These are phyloP conservation scores for Zaprionus gabonicus DNA, from an alignment of 1,140 invertebrate species.

Conservation along the genomic window DNA sequence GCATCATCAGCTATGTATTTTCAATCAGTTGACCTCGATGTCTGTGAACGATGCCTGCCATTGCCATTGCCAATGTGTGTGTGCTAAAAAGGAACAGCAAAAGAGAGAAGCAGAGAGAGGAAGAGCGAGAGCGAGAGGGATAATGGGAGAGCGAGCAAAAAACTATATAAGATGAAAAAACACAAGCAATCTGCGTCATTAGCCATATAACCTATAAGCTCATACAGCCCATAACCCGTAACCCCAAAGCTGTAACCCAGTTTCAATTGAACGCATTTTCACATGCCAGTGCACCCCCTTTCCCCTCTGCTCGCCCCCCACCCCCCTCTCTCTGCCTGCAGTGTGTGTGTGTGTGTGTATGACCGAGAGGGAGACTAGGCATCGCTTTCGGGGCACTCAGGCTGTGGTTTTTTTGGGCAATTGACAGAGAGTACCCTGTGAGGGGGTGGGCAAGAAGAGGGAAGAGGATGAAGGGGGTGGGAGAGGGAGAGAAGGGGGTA, in stretches of 20 bases:
- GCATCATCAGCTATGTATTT: constrained; percentile 18
- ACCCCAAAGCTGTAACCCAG: constrained; percentile 70
- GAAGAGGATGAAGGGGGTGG: not conserved
- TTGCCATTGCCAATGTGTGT: constrained; percentile 40
- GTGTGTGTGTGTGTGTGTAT: constrained; percentile 38
- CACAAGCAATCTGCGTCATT: constrained; percentile 69
- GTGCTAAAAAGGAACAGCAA: constrained; percentile 13
- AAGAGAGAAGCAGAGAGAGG: constrained; percentile 5
- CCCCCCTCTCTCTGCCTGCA: not conserved
- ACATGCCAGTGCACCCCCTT: constrained; percentile 68
- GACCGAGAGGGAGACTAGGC: constrained; percentile 38
- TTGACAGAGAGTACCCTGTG: not conserved
- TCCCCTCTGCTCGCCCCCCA: not conserved
- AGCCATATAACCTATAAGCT: constrained; percentile 71
- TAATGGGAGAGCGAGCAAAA: not conserved
- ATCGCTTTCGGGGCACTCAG: constrained; percentile 4
- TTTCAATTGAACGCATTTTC: constrained; percentile 81
- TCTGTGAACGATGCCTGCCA: constrained; percentile 30
- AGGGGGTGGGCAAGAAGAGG: no score
- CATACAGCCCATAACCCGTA: constrained; percentile 56
- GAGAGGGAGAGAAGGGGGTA: not conserved
- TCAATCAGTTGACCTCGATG: constrained; percentile 47
- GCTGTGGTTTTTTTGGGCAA: constrained; percentile 16
- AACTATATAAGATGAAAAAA: constrained; percentile 19
- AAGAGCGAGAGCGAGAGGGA: not conserved